A percentile compares a stretch with the other conserved stretches of the same genome.
Evolutionary conservation across 2,113 vertebrate species (phyloP).

Genomic region (Caranx ignobilis): DNA sequence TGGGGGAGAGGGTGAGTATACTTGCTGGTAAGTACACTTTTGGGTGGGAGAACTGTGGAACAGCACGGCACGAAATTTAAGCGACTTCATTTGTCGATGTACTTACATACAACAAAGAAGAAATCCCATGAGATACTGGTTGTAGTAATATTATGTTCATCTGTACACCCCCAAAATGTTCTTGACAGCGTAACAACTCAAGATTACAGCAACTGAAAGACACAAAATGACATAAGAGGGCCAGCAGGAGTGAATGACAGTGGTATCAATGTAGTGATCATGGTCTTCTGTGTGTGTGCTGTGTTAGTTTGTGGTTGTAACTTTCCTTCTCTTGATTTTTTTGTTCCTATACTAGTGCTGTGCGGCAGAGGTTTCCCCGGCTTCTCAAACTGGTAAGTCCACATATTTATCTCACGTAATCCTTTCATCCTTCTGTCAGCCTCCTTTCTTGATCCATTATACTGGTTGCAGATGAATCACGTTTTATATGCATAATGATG

Average conservation of each 20-base stretch:
- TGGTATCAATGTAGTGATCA: not conserved
- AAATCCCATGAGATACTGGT: constrained; percentile 3
- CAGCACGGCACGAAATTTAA: constrained; percentile 27
- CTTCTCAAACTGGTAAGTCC: constrained; percentile 89
- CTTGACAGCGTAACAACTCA: constrained; percentile 10
- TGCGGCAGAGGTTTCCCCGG: constrained; percentile 91
- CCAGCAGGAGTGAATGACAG: constrained; percentile 41
- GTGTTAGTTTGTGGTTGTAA: constrained; percentile 29
- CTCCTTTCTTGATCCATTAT: not conserved
- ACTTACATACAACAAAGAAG: not conserved
- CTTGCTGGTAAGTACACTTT: constrained; percentile 78
- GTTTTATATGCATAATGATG: not conserved
- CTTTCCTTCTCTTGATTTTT: constrained; percentile 35
- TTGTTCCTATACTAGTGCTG: constrained; percentile 83
- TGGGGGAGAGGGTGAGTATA: constrained; percentile 82
- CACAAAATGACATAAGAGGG: constrained; percentile 12
- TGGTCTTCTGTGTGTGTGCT: constrained; percentile 3
- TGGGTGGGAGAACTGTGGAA: constrained; percentile 41
- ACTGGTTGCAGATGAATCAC: not conserved
- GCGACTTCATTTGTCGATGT: constrained; percentile 30
- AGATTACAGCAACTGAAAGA: constrained; percentile 20
- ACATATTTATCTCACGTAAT: not conserved
- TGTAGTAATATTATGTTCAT: constrained; percentile 5
- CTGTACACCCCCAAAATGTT: constrained; percentile 15
- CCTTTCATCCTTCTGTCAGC: not conserved